Evolutionary conservation across 2,888 invertebrate species (phyloP).

Genomic region (Cancer borealis): DNA sequence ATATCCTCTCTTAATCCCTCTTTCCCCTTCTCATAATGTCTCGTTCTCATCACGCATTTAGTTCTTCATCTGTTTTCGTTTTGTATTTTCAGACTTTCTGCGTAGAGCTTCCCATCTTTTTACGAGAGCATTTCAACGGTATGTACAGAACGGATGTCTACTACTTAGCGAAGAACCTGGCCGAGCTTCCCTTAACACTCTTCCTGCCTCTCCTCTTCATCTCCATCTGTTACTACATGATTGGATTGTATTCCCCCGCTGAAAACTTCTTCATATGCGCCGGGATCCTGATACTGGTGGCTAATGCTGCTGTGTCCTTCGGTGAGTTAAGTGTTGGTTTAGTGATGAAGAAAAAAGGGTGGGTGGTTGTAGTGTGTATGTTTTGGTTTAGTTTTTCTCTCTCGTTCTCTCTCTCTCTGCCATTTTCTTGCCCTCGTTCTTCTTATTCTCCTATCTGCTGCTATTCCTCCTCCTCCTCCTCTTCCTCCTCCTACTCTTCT

Average conservation of each 20-base stretch:
- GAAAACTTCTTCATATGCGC: constrained; percentile 85
- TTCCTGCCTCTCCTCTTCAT: constrained; percentile 91
- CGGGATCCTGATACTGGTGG: constrained; percentile 87
- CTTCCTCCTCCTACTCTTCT: background rate
- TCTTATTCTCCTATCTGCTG: background rate
- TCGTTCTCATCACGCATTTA: background rate
- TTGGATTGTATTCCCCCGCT: constrained; percentile 88
- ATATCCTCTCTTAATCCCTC: background rate
- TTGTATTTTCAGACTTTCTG: constrained; percentile 87
- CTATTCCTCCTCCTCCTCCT: background rate
- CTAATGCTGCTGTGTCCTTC: constrained; percentile 86
- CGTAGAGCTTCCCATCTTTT: constrained; percentile 92
- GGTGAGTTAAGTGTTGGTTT: constrained; percentile 63
- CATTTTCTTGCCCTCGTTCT: background rate
- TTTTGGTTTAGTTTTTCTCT: background rate
- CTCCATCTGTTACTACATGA: constrained; percentile 91
- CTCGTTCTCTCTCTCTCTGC: constrained; percentile 10
- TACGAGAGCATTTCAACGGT: constrained; percentile 92
- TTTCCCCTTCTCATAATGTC: background rate
- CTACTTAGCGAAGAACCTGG: constrained; percentile 93
- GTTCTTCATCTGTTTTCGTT: background rate
- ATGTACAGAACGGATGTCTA: constrained; percentile 95
- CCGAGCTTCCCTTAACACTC: constrained; percentile 92
- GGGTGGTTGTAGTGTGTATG: background rate
- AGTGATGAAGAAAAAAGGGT: too few species aligned